phyloP scores from a whole-genome alignment of 2,113 vertebrate genomes.

The Epinephelus lanceolatus region DNA sequence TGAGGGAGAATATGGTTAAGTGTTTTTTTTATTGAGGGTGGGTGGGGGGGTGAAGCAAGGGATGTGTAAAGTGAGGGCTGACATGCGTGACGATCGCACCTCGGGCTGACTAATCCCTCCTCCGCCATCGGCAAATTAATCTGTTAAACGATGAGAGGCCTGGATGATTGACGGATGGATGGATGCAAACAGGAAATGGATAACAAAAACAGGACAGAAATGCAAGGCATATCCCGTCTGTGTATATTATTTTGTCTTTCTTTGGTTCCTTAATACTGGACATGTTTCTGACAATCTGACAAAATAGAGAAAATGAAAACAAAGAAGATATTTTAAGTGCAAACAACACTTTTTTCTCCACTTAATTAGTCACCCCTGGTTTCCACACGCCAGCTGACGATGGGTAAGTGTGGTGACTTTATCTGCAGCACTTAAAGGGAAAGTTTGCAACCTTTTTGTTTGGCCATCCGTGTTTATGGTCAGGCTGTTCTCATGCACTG shows the following conservation, averaged over 20 bases:
- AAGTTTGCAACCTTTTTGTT: no score
- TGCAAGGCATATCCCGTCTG: background rate
- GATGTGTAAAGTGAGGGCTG: conserved; percentile 54
- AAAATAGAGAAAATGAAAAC: background rate
- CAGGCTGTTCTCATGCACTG: no score
- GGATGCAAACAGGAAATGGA: background rate
- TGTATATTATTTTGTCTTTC: background rate
- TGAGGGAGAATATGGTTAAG: conserved; percentile 16
- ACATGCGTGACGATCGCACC: conserved; percentile 59
- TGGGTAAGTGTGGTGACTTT: background rate
- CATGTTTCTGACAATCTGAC: background rate
- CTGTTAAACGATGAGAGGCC: conserved; percentile 24
- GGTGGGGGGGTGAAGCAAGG: background rate
- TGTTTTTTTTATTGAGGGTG: background rate
- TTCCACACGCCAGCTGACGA: no score
- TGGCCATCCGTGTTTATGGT: no score
- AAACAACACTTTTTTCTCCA: background rate
- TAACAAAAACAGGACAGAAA: background rate
- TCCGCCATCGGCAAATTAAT: conserved; percentile 22
- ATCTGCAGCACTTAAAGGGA: background rate
- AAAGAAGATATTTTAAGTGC: background rate
- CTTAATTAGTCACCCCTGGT: background rate
- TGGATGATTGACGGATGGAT: conserved; percentile 42
- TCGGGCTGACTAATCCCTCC: conserved; percentile 49
- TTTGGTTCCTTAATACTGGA: background rate